A percentile compares a stretch with the other conserved stretches of the same genome.
These are phyloP conservation scores for Thecophora atra DNA, from an alignment of 2,888 invertebrate genomes.

Conservation along the genomic window DNA sequence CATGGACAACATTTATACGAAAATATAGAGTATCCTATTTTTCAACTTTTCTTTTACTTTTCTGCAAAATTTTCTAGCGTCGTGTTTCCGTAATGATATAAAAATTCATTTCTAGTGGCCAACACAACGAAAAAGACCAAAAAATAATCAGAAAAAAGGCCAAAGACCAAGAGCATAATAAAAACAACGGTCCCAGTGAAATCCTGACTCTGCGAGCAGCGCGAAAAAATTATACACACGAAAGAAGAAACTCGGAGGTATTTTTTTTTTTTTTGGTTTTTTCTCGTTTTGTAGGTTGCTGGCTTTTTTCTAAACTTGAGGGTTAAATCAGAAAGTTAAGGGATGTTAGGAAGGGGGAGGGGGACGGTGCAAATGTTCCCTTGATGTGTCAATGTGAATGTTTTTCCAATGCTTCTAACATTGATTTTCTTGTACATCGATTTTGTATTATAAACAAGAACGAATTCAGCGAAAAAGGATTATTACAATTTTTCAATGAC, in stretches of 20 bases:
- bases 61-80: constrained; percentile 14
- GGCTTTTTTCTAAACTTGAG: too few relatives aligned
- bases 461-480: too few relatives aligned
- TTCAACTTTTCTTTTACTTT: constrained; percentile 36
- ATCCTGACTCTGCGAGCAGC: constrained; percentile 24
- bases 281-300: too few relatives aligned
- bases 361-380: too few relatives aligned
- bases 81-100: constrained; percentile 20
- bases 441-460: too few relatives aligned
- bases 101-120: constrained; percentile 31
- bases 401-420: too few relatives aligned
- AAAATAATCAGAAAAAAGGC: constrained; percentile 8
- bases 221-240: constrained; percentile 25
- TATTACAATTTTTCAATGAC: too few relatives aligned
- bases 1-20: constrained; percentile 35
- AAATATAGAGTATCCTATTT: constrained; percentile 30
- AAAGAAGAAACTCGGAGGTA: not conserved
- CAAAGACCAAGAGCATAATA: constrained; percentile 21
- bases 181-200: constrained; percentile 39
- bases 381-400: too few relatives aligned
- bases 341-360: too few relatives aligned
- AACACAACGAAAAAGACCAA: constrained; percentile 17
- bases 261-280: not conserved
- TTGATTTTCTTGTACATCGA: too few relatives aligned
- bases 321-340: too few relatives aligned